A percentile compares a stretch with the other conserved stretches of the same genome.
Conservation (phyloP, 2,113 vertebrate species). For the Tapirus terrestris region DNA sequence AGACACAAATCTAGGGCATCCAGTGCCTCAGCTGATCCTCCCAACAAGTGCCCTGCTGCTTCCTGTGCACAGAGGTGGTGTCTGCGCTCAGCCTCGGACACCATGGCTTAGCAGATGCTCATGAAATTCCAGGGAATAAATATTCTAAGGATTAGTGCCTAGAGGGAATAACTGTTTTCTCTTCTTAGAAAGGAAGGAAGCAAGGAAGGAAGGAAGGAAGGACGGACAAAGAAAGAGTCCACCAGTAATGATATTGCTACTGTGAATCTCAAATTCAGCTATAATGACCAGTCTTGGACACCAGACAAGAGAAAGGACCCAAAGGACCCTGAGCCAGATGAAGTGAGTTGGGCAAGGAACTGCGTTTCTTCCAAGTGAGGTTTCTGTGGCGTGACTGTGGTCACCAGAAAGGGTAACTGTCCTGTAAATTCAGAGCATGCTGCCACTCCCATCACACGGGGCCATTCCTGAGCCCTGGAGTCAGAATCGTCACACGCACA, state of each 20-base stretch:
- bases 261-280: background rate
- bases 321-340: background rate
- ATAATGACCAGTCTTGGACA: background rate
- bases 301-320: background rate
- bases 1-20: background rate
- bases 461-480: background rate
- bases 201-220: background rate
- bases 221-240: no score
- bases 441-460: rapidly evolving
- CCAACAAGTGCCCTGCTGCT: background rate
- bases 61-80: background rate
- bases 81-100: rapidly evolving
- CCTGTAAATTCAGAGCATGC: background rate
- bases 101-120: background rate
- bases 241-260: background rate
- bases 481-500: rapidly evolving
- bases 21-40: no score
- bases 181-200: background rate
- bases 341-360: background rate
- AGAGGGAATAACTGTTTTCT: background rate
- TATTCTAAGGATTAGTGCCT: background rate
- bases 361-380: background rate
- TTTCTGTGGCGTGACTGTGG: background rate
- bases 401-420: background rate
- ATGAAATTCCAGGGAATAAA: background rate